A percentile compares a stretch with the other conserved stretches of the same genome.
phyloP scores from a whole-genome alignment of 2,113 vertebrate species.

The Alethe diademata region DNA sequence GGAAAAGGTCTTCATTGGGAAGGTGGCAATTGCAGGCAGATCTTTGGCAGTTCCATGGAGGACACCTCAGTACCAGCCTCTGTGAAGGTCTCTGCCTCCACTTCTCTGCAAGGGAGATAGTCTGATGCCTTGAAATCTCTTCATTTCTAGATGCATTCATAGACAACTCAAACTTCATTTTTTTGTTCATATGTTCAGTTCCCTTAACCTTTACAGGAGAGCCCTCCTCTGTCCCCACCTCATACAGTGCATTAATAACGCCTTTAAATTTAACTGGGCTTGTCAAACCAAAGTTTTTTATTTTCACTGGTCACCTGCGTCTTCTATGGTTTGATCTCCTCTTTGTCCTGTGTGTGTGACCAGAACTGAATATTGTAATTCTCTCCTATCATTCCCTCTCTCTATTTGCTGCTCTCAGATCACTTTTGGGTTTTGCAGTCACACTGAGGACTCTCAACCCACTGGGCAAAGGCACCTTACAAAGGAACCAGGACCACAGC shows the following conservation, averaged over 20 bases:
- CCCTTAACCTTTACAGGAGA: background rate
- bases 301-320: background rate
- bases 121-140: background rate
- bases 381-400: background rate
- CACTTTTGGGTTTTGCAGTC: background rate
- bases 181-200: background rate
- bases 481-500: background rate
- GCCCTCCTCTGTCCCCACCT: background rate
- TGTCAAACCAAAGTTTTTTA: background rate
- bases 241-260: background rate
- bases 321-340: background rate
- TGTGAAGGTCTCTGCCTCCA: background rate
- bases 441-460: background rate
- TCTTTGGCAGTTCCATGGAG: background rate
- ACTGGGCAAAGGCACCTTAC: accelerated
- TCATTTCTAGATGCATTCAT: background rate
- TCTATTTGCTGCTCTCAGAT: background rate
- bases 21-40: background rate
- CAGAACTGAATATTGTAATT: background rate
- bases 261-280: background rate
- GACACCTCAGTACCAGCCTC: background rate
- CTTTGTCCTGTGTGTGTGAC: background rate
- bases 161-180: background rate
- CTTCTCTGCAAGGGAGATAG: accelerated
- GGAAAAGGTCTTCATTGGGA: background rate